A percentile compares a stretch with the other conserved stretches of the same genome.
Evolutionary conservation across 2,113 vertebrate species (phyloP).

Genomic region (Daboia siamensis): DNA sequence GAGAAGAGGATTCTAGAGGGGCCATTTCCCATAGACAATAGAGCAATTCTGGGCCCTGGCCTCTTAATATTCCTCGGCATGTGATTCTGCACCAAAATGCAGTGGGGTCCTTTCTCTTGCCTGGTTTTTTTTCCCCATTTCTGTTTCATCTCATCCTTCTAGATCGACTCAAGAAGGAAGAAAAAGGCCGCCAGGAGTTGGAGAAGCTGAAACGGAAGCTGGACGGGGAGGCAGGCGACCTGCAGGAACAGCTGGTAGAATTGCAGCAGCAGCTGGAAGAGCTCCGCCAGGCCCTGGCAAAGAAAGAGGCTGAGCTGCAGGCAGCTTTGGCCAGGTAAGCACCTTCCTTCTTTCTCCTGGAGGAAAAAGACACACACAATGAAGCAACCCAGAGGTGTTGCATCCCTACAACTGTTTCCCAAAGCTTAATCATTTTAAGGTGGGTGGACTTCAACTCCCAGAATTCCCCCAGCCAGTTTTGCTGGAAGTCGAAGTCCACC

Average conservation of each 20-base stretch:
- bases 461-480: neutral
- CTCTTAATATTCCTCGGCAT: neutral
- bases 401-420: neutral
- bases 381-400: neutral
- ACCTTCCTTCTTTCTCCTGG: neutral
- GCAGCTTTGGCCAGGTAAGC: slow-evolving; percentile 74
- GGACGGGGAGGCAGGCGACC: slow-evolving; percentile 81
- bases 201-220: slow-evolving; percentile 86
- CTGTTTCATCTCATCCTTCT: neutral
- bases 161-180: slow-evolving; percentile 89
- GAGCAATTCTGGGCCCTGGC: neutral
- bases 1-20: neutral
- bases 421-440: neutral
- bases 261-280: slow-evolving; percentile 76
- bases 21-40: neutral
- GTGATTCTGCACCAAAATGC: neutral
- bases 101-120: neutral
- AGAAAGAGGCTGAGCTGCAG: slow-evolving; percentile 88
- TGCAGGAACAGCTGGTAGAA: slow-evolving; percentile 86
- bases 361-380: neutral
- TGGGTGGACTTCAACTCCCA: neutral
- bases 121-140: neutral
- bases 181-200: slow-evolving; percentile 86
- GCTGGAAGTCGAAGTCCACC: neutral
- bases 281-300: slow-evolving; percentile 75